Conservation (phyloP, 1,140 invertebrate species). For the Apocrypta bakeri region DNA sequence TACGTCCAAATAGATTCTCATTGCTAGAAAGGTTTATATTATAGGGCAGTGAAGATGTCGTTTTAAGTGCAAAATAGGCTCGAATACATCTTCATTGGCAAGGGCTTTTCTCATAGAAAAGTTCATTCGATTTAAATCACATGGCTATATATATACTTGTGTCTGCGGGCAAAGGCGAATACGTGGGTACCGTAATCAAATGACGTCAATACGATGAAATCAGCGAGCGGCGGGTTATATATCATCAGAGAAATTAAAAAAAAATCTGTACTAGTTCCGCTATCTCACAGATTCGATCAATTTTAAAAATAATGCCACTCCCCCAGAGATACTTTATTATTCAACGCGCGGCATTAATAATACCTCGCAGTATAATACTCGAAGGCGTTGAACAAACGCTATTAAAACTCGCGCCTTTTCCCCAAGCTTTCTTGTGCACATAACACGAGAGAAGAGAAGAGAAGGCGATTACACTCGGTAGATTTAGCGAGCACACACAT, state of each 20-base stretch:
- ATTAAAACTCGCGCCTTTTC: slow-evolving; percentile 64
- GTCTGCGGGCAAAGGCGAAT: too few species aligned
- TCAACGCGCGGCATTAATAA: slow-evolving; percentile 32
- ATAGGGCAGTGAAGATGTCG: neutral
- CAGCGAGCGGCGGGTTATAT: neutral
- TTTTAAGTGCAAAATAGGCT: neutral
- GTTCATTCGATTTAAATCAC: too few species aligned
- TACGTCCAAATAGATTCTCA: slow-evolving; percentile 18
- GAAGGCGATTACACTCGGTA: slow-evolving; percentile 60
- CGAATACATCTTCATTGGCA: neutral
- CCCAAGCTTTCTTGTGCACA: neutral
- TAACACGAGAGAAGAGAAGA: slow-evolving; percentile 20
- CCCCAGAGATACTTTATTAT: slow-evolving; percentile 24
- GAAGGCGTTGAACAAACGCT: slow-evolving; percentile 62
- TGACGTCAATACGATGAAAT: neutral
- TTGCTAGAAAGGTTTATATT: neutral
- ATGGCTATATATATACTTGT: too few species aligned
- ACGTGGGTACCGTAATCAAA: neutral
- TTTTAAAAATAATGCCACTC: neutral
- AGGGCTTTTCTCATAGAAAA: neutral
- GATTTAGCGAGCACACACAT: slow-evolving; percentile 73
- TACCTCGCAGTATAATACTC: slow-evolving; percentile 35
- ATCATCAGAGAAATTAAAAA: too few species aligned
- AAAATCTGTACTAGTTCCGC: too few species aligned
- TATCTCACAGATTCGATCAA: neutral